Percentiles rank a stretch among this genome's conserved stretches.
Conservation (phyloP, 2,797 vertebrate genomes). For the Lutra lutra region DNA sequence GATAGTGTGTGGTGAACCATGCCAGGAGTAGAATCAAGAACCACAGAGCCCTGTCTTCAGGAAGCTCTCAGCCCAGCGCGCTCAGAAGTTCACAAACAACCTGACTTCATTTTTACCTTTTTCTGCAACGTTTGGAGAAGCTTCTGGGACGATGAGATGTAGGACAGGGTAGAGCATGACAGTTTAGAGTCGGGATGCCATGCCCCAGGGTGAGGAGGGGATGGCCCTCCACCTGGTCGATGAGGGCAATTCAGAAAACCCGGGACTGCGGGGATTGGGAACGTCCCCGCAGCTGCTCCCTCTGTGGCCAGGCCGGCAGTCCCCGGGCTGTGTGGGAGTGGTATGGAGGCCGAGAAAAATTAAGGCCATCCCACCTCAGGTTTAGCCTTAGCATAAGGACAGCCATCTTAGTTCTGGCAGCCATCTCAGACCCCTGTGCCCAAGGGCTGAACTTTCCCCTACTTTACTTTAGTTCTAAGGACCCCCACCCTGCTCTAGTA, state of each 20-base stretch:
- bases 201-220: not conserved
- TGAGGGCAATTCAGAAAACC: not conserved
- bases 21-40: not conserved
- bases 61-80: not conserved
- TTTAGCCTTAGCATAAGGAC: no score
- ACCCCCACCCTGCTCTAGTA: no score
- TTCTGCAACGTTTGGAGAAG: not conserved
- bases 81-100: not conserved
- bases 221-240: fast-evolving
- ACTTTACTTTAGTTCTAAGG: no score
- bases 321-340: not conserved
- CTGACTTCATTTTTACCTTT: not conserved
- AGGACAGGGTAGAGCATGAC: not conserved
- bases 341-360: no score
- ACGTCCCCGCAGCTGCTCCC: not conserved
- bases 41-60: not conserved
- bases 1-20: not conserved
- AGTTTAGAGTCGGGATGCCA: not conserved
- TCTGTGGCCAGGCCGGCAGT: not conserved
- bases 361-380: no score
- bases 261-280: no score
- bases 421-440: no score
- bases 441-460: no score
- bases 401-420: no score
- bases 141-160: not conserved